Conservation (phyloP, 1,140 invertebrate species). For the Eumaeus atala region DNA sequence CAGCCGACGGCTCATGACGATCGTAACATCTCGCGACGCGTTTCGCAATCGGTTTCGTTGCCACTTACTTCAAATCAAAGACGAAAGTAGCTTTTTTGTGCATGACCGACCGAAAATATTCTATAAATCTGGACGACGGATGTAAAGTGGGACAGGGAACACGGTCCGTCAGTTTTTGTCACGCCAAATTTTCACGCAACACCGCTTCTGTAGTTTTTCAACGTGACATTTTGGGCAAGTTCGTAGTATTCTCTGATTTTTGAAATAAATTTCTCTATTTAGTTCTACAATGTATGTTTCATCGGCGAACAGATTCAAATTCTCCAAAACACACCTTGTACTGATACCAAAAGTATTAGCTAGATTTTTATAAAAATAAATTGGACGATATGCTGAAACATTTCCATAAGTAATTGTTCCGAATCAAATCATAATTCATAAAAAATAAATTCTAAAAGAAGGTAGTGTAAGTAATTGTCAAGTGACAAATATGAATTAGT, state of each 20-base stretch:
- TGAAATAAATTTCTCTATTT: too few relatives aligned
- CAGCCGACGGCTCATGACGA: slow-evolving; percentile 35
- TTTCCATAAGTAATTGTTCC: too few relatives aligned
- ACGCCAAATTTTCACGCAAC: slow-evolving; percentile 60
- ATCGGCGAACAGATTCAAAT: too few relatives aligned
- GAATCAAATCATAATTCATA: too few relatives aligned
- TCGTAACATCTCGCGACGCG: slow-evolving; percentile 45
- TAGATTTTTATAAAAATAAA: too few relatives aligned
- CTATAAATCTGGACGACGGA: slow-evolving; percentile 34
- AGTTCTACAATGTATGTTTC: too few relatives aligned
- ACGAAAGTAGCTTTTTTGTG: slow-evolving; percentile 1
- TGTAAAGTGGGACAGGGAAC: slow-evolving; percentile 41
- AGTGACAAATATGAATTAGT: too few relatives aligned
- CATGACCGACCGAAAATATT: slow-evolving; percentile 12
- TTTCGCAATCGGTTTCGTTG: slow-evolving; percentile 35
- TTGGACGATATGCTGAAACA: too few relatives aligned
- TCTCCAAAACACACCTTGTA: too few relatives aligned
- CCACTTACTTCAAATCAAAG: slow-evolving; percentile 27
- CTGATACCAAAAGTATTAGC: too few relatives aligned
- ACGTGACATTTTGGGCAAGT: slow-evolving; percentile 24
- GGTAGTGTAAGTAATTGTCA: too few relatives aligned
- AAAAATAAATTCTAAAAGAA: too few relatives aligned
- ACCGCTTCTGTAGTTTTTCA: slow-evolving; percentile 50
- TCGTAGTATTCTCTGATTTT: background rate
- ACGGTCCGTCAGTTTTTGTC: slow-evolving; percentile 38